Evolutionary conservation across 2,113 vertebrate genomes (phyloP), one percentile per base, ranked within the genome.

Genomic region (Sorex araneus): DNA sequence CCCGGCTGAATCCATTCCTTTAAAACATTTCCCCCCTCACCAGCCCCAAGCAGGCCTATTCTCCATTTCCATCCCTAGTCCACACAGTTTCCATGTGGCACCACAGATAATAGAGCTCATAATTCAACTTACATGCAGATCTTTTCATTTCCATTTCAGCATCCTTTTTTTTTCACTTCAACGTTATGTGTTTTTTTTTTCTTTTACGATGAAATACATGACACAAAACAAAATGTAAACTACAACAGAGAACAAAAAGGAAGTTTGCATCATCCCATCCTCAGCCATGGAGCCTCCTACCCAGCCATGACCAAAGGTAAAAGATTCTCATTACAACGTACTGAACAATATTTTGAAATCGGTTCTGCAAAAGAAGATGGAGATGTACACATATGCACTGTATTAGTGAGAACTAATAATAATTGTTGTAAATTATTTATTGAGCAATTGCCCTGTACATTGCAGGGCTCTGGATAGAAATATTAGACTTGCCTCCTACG

Each of bases 181-280:
- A 90, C 5, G 86, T 87, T 76, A n/a, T 3, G 0, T 87, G 30
- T 15, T 71, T 57, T 40, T 40, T 71, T 66, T 71, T 57, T 40
- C 7, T 71, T 66, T 80, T 67, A 92, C 57, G 2, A 90, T 67
- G 63, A 92, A 90, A 92, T 50, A 50, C 47, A 50, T 50, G 18
- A 9, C 4, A 80, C 12, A 34, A 19, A 67, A 81, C 27, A 84
- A 90, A 84, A 75, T 57, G 77, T 27, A 84, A 90, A 84, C 70
- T 57, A 64, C 63, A 64, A 67, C 45, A 91, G 40, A 83, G 7
- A 74, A 66, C 70, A 76, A 76, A 70, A 76, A 63, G 21, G 28
- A 70, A 81, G 7, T 82, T n/a, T 91, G 64, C 34, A 11, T 92
- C 18, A 77, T 74, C 8, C 28, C 40, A 63, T 27, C 64, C 43